Conservation (phyloP, 2,113 vertebrate genomes). For the Phylloscopus whistleri region DNA sequence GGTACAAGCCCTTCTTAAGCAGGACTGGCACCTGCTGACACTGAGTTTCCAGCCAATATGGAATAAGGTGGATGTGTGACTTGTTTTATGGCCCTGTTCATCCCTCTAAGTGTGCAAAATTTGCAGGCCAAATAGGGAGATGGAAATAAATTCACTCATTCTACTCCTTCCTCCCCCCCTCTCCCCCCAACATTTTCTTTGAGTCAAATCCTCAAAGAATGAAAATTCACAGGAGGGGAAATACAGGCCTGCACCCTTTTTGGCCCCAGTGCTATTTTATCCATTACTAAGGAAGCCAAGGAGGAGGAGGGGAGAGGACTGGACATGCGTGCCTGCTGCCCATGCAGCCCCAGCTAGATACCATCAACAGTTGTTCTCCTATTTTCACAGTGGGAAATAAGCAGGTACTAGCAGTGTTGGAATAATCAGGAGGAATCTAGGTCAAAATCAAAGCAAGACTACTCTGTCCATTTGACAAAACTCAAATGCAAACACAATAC, state of each 20-base stretch:
- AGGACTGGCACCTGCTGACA: background rate
- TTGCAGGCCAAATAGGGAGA: background rate
- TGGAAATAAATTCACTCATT: background rate
- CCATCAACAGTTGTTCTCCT: slow-evolving; percentile 66
- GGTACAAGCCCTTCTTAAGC: background rate
- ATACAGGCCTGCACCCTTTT: background rate
- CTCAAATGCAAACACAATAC: slow-evolving; percentile 50
- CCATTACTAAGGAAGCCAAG: background rate
- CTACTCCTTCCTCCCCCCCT: background rate
- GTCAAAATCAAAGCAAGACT: slow-evolving; percentile 68
- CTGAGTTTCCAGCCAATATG: background rate
- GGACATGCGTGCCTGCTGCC: background rate
- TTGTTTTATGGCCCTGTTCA: background rate
- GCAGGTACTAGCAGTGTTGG: slow-evolving; percentile 47
- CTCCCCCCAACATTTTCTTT: background rate
- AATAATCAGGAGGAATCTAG: slow-evolving; percentile 68
- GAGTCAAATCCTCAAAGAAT: background rate
- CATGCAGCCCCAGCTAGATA: slow-evolving; percentile 37
- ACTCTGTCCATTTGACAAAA: slow-evolving; percentile 37
- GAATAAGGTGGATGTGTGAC: background rate
- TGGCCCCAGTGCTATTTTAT: background rate
- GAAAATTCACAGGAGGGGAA: background rate
- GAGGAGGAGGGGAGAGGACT: slow-evolving; percentile 4
- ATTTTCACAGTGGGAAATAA: slow-evolving; percentile 71
- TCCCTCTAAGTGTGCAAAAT: background rate